Evolutionary conservation across 2,797 vertebrate species (phyloP), one percentile per base, ranked within the genome.

Genomic region (Mallotus villosus): DNA sequence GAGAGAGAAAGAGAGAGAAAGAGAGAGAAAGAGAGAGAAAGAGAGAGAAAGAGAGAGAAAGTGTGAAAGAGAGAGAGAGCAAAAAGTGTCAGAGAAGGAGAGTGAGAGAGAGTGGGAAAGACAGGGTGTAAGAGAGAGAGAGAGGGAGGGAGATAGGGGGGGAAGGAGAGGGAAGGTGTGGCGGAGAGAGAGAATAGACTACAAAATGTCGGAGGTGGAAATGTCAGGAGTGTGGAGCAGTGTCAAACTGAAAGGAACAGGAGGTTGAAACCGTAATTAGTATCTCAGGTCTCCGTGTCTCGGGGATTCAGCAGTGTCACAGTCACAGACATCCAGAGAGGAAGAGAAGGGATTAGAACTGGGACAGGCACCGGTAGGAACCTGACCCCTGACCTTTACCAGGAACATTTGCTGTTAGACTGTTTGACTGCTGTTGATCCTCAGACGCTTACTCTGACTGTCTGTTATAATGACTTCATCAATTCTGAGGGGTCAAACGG

Each of bases 201-300:
- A 24, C 80, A 70, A 41, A n/a, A 37, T 62, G 25, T 62, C 14
- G 12, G n/a, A 65, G 63, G 46, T 67, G 49, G 46, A 89, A 86
- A 88, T 86, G 89, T 88, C 46, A 82, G 81, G 75, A 0, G 64
- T 0, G 81, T 85, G 86, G 86, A 86, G 86, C 17, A 84, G 83
- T 89, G 88, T 90, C 86, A 88, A 87, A 85, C 78, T 72, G 76
- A 73, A 79, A 9, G 70, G 85, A 82, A 77, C 83, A 71, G 70
- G 70, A 78, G 86, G 85, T 85, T 80, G 80, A 84, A 85, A 72
- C 76, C 79, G 73, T 88, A 89, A 91, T 90, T 90, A 89, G 81
- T 85, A 79, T 84, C 75, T 79, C 81, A 72, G 77, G 85, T 78
- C 86, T 55, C 51, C 19, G 3, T 55, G 64, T 49, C 7, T 46